Evolutionary conservation across 2,113 vertebrate species (phyloP), one percentile per base, ranked within the genome.

Genomic region (Ardeotis arabs): DNA sequence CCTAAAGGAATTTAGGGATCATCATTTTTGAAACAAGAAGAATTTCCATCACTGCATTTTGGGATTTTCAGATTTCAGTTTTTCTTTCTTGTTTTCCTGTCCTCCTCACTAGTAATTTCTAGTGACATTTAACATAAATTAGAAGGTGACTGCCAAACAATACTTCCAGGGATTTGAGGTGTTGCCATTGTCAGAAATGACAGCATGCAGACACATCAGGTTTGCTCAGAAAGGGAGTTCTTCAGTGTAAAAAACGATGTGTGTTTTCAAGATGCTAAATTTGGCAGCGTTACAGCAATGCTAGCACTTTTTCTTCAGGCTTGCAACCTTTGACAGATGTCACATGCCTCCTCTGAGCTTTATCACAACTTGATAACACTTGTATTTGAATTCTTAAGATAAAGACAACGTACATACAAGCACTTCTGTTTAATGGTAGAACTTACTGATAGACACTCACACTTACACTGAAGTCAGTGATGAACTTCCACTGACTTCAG

Each of bases 111-210:
- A 91, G 7, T 19, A 90, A 83, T 89, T 92, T 92, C 73, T 69
- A 84, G 18, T 83, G 76, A 75, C 50, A 87, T 86, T 86, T 89
- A 47, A 90, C 87, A 92, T 31, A 76, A 87, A 64, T 76, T 62
- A 89, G 35, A 78, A 82, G 29, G 70, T 74, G 52, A 87, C 33
- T 94, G 25, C 37, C 85, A 81, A 95, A 87, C 84, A 96, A 92
- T 72, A 27, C 39, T 96, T 81, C 59, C 64, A 77, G 64, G 14
- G 47, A 73, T 89, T 19, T 69, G 33, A 89, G 79, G 37, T 85
- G 63, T 78, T 94, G 24, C 58, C 53, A n/a, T 53, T 95, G 90
- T 93, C 82, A 97, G 76, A 90, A 96, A 89, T 87, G 78, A 91
- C 82, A 96, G 37, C 35, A 49, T 44, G 58, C 80, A 97, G 91